Evolutionary conservation across 2,113 vertebrate genomes (phyloP).

Genomic region (Rhagologus leucostigma): DNA sequence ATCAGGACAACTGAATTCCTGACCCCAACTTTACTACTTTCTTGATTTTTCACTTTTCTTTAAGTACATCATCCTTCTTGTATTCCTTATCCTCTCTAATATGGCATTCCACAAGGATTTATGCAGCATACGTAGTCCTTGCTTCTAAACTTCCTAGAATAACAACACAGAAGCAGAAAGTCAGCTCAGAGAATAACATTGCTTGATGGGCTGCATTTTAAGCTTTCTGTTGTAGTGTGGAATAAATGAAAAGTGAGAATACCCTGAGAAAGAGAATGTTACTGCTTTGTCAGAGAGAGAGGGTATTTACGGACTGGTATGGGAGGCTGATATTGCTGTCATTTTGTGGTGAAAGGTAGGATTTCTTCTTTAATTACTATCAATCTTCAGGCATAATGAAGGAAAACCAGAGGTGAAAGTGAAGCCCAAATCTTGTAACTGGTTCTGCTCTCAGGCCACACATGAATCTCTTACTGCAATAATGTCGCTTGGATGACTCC

Average conservation of each 20-base stretch:
- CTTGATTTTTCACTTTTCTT: not conserved
- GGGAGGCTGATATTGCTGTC: not conserved
- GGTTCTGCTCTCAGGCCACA: not conserved
- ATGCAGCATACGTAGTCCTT: not conserved
- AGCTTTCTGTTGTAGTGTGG: not conserved
- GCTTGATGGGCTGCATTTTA: not conserved
- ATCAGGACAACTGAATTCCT: not conserved
- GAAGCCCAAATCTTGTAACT: not conserved
- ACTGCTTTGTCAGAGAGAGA: not conserved
- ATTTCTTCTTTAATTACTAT: not conserved
- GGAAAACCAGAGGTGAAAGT: not conserved
- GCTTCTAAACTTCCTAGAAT: not conserved
- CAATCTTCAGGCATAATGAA: not conserved
- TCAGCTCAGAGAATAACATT: not conserved
- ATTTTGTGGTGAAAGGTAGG: not conserved
- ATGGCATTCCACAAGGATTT: not conserved
- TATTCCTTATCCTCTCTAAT: not conserved
- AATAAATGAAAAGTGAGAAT: not conserved
- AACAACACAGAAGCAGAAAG: not conserved
- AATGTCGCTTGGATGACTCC: not conserved
- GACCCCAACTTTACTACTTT: not conserved
- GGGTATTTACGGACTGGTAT: not conserved
- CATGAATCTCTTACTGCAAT: not conserved
- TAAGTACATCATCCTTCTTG: not conserved
- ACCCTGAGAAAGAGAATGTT: not conserved